Percentiles rank a stretch among this genome's conserved stretches.
phyloP scores from a whole-genome alignment of 2,888 invertebrate genomes.

The Yponomeuta malinellus region DNA sequence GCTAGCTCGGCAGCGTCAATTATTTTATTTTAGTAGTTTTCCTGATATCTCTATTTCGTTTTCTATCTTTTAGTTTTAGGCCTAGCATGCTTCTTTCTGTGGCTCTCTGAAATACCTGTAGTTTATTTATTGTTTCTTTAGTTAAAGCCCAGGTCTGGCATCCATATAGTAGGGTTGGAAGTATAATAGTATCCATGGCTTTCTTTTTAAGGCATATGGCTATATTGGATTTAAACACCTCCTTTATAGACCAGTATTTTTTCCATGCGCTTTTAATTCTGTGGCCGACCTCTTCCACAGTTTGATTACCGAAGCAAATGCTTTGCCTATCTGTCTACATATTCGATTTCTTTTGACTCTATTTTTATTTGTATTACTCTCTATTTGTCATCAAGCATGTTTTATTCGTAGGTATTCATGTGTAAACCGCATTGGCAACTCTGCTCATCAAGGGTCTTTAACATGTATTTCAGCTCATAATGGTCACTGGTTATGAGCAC shows the following conservation, averaged over 20 bases:
- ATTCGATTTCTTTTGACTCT: background rate
- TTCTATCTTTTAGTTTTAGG: slow-evolving; percentile 4
- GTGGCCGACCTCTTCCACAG: slow-evolving; percentile 21
- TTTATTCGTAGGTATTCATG: slow-evolving; percentile 9
- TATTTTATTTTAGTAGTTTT: background rate
- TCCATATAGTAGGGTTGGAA: slow-evolving; percentile 16
- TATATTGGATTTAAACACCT: slow-evolving; percentile 24
- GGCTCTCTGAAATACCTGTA: background rate
- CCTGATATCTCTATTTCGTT: background rate
- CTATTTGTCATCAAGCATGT: slow-evolving; percentile 7
- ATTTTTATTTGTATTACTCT: background rate
- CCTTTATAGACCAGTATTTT: slow-evolving; percentile 23
- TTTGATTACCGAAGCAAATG: slow-evolving; percentile 11
- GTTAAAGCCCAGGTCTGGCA: slow-evolving; percentile 17
- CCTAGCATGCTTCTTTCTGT: slow-evolving; percentile 2
- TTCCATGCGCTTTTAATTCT: slow-evolving; percentile 23
- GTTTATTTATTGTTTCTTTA: slow-evolving; percentile 2
- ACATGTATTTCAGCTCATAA: background rate
- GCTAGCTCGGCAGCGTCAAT: background rate
- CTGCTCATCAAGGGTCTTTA: slow-evolving; percentile 4
- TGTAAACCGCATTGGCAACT: background rate
- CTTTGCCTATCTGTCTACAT: slow-evolving; percentile 10
- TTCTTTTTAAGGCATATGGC: slow-evolving; percentile 24
- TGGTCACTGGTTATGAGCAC: background rate
- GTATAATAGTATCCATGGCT: slow-evolving; percentile 17